A percentile compares a stretch with the other conserved stretches of the same genome.
phyloP scores from a whole-genome alignment of 2,888 invertebrate species.

The Synanthedon vespiformis region DNA sequence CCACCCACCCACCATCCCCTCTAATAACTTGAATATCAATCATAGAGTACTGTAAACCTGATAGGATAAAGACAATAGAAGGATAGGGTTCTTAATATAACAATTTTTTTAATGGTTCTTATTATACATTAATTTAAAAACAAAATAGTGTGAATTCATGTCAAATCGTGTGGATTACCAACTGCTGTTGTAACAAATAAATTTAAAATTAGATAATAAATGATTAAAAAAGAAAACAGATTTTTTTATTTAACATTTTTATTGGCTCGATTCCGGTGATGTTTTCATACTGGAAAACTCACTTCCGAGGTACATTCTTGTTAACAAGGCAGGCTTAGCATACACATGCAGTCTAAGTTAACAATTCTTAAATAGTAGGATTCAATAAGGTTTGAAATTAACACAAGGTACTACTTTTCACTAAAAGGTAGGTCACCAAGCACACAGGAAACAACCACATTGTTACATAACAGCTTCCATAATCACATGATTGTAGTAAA shows the following conservation, averaged over 20 bases:
- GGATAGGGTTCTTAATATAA: too few relatives aligned
- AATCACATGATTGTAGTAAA: constrained; percentile 50
- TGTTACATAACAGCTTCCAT: constrained; percentile 50
- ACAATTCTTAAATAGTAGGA: neutral
- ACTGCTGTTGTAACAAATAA: neutral
- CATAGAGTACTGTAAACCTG: too few relatives aligned
- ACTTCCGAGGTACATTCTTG: constrained; percentile 29
- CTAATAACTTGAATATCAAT: too few relatives aligned
- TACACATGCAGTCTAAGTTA: neutral
- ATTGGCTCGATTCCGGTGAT: neutral
- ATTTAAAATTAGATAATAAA: neutral
- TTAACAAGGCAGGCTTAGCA: constrained; percentile 3
- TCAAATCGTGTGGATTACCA: neutral
- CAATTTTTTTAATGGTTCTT: too few relatives aligned
- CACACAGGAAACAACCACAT: constrained; percentile 30
- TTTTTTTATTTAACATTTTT: neutral
- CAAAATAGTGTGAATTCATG: too few relatives aligned
- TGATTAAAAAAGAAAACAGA: neutral
- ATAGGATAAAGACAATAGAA: too few relatives aligned
- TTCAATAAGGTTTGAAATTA: too few relatives aligned
- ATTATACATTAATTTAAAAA: too few relatives aligned
- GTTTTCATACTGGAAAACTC: constrained; percentile 56
- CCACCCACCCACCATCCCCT: too few relatives aligned
- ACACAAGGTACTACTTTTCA: too few relatives aligned
- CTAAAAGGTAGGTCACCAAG: constrained; percentile 4